Percentiles rank a stretch among this genome's conserved stretches.
phyloP scores from a whole-genome alignment of 1,140 invertebrate genomes.

The Camponotus floridanus region DNA sequence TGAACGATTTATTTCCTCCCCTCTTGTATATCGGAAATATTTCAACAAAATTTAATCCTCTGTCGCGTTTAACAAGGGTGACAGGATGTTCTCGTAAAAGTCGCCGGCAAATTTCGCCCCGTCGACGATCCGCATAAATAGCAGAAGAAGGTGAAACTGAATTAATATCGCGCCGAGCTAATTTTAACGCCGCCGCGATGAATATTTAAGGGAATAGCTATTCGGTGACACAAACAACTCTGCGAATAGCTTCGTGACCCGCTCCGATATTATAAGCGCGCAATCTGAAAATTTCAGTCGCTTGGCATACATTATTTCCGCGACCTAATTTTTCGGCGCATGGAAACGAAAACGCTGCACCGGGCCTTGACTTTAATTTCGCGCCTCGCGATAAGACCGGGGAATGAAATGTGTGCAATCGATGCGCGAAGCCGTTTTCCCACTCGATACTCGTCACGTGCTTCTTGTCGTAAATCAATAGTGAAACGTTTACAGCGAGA shows the following conservation, averaged over 20 bases:
- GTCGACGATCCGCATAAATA: conserved; percentile 21
- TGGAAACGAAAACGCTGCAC: conserved; percentile 29
- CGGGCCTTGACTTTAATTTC: conserved; percentile 58
- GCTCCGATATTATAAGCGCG: not conserved
- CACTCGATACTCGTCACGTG: conserved; percentile 22
- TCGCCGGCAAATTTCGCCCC: not conserved
- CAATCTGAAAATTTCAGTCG: conserved; percentile 45
- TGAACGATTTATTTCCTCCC: not conserved
- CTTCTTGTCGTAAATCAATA: not conserved
- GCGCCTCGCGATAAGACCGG: conserved; percentile 32
- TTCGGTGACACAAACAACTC: conserved; percentile 21
- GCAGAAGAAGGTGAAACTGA: conserved; percentile 6
- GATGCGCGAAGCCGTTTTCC: conserved; percentile 8
- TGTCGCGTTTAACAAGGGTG: not conserved
- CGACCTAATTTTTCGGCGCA: conserved; percentile 55
- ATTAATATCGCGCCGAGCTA: conserved; percentile 33
- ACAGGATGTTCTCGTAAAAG: not conserved
- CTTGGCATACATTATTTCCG: conserved; percentile 12
- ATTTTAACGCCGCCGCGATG: conserved; percentile 33
- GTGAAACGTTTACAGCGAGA: not conserved
- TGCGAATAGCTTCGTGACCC: conserved; percentile 50
- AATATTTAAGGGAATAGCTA: conserved; percentile 43
- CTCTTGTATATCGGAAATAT: not conserved
- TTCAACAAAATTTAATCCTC: not conserved
- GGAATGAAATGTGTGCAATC: conserved; percentile 31